These are phyloP conservation scores for Cygnus buccinator DNA, from an alignment of 2,113 vertebrate species.

Conservation along the genomic window DNA sequence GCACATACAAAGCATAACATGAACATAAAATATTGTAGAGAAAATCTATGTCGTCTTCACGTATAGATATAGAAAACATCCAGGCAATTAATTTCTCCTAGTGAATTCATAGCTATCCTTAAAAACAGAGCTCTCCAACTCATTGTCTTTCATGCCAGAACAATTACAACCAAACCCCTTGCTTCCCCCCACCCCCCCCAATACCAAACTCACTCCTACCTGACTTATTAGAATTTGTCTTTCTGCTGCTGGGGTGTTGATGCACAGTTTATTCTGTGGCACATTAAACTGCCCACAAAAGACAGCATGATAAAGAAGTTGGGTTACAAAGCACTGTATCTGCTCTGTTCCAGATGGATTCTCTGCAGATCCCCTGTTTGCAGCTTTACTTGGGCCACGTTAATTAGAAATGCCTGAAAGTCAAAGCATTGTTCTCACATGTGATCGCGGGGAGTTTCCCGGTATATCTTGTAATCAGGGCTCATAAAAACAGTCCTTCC, in stretches of 20 bases:
- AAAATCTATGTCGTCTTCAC: background rate
- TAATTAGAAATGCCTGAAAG: conserved; percentile 30
- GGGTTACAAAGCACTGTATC: background rate
- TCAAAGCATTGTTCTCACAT: rapidly evolving
- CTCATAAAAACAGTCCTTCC: background rate
- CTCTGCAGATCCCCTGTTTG: background rate
- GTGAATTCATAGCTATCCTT: background rate
- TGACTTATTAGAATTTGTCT: background rate
- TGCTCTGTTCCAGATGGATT: background rate
- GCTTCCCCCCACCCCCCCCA: background rate
- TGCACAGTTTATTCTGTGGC: background rate
- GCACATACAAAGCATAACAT: background rate
- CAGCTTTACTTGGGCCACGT: background rate
- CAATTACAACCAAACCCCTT: background rate
- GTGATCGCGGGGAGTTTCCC: background rate
- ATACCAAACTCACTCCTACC: background rate
- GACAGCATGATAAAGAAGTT: rapidly evolving
- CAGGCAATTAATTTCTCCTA: background rate
- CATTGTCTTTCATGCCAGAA: background rate
- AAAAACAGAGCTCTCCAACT: background rate
- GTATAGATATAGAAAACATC: background rate
- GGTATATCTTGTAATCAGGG: background rate
- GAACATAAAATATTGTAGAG: background rate
- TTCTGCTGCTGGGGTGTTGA: background rate
- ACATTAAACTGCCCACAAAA: background rate